These are phyloP conservation scores for Norana najaformis DNA, from an alignment of 2,888 invertebrate species.

Conservation along the genomic window DNA sequence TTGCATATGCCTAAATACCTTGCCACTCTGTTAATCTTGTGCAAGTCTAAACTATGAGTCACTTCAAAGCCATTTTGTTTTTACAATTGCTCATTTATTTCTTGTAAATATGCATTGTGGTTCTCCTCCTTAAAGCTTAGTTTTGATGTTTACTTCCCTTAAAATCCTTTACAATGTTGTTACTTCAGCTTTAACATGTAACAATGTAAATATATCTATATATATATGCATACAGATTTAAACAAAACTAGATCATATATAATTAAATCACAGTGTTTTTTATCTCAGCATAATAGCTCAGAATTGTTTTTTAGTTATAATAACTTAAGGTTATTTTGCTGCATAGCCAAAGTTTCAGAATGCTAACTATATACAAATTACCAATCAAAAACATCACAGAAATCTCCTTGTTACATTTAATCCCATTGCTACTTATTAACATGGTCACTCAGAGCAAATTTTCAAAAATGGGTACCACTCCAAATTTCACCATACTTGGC, in stretches of 20 bases:
- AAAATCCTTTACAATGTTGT: not conserved
- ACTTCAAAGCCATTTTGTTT: not conserved
- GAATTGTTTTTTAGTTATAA: not conserved
- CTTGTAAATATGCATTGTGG: not conserved
- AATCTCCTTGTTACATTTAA: not conserved
- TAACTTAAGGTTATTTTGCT: not conserved
- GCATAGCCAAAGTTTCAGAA: not conserved
- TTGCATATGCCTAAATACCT: not conserved
- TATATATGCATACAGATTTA: no score
- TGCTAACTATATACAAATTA: not conserved
- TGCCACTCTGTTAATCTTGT: not conserved
- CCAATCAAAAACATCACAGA: not conserved
- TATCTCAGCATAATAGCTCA: not conserved
- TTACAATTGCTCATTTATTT: not conserved
- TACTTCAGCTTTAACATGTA: not conserved
- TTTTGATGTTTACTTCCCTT: not conserved
- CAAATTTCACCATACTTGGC: not conserved
- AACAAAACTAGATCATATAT: not conserved
- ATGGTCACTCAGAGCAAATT: not conserved
- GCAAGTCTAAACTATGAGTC: not conserved
- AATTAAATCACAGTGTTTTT: not conserved
- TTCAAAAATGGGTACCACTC: constrained; percentile 3
- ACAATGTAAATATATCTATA: not conserved
- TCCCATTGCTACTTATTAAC: not conserved
- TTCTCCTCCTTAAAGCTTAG: not conserved